These are phyloP conservation scores for Pterois miles DNA, from an alignment of 2,797 vertebrate genomes.

Conservation along the genomic window DNA sequence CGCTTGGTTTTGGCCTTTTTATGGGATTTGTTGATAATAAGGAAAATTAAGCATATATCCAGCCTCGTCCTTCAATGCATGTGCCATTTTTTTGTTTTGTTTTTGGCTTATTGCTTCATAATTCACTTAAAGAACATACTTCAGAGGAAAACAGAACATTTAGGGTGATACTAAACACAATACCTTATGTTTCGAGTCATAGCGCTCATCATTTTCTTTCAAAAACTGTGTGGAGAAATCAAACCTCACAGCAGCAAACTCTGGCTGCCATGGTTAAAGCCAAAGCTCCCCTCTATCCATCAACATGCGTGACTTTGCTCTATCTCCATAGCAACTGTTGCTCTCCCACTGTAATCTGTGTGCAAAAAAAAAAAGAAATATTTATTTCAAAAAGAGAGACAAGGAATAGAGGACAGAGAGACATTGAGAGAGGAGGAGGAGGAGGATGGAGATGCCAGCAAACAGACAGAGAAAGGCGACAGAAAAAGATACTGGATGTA, in stretches of 20 bases:
- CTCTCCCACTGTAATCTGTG: slow-evolving; percentile 72
- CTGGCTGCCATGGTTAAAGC: slow-evolving; percentile 28
- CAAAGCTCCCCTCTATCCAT: slow-evolving; percentile 61
- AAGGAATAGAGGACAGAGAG: slow-evolving; percentile 35
- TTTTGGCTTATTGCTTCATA: neutral
- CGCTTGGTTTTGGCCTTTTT: neutral
- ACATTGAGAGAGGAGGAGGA: slow-evolving; percentile 17
- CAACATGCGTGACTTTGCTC: slow-evolving; percentile 75
- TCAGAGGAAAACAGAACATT: neutral
- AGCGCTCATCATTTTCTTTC: slow-evolving; percentile 6
- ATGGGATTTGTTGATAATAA: neutral
- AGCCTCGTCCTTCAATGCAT: neutral
- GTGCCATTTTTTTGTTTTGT: neutral
- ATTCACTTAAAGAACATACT: neutral
- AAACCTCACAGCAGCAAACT: slow-evolving; percentile 45
- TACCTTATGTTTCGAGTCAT: neutral
- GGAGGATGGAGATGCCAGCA: slow-evolving; percentile 18
- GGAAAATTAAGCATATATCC: neutral
- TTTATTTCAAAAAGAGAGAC: slow-evolving; percentile 59
- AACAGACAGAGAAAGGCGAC: neutral
- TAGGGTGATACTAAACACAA: neutral
- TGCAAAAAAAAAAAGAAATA: slow-evolving; percentile 51
- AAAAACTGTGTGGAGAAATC: slow-evolving; percentile 13
- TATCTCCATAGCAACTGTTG: slow-evolving; percentile 85
- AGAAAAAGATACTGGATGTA: slow-evolving; percentile 5